Base-by-base conservation (phyloP, 2,797 vertebrate genomes). In the Hoplostethus atlanticus region DNA sequence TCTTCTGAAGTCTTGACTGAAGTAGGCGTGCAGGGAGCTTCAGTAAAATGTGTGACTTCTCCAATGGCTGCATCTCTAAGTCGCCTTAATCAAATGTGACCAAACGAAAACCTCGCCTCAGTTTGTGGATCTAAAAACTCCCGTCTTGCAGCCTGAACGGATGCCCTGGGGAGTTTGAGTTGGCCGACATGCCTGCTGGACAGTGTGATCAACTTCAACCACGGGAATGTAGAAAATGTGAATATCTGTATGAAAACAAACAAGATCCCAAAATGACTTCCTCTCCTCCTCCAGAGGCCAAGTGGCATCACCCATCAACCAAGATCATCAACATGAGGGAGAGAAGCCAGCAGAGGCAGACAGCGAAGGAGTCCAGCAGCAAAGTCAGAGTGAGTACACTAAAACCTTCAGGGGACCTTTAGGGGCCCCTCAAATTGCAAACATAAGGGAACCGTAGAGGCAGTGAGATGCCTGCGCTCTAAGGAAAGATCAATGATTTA, bases 271-370 rank as follows among this genome's bases (percentile, higher is more conserved):
- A 38, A 36, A 21, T 62, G 58, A 16, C 40, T 36, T 31, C 59
- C 3, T 47, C 55, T 48, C 66, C 88, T 68, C 87, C 85, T 34
- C 59, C 93, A 95, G 96, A 96, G 87, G 91, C 92, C 70, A 96
- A 95, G 73, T 96, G 95, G 95, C 95, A 95, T 36, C 84, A 93
- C 62, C 92, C 94, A 6, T 92, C 95, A 2, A 92, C 94, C 73
- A 96, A 95, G 88, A 89, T 94, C 69, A 81, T 95, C 78, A 95
- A 92, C 84, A 94, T 94, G 76, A 95, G 95, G 78, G 95, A 96
- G 38, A 86, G 92, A 74, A 93, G 92, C 60, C 78, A 95, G 16
- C 94, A 94, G 84, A 96, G 95, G 31, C 95, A 95, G 21, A 21
- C 21, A 21, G 92, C 92, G 64, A 95, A 93, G 78, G 96, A 96